phyloP scores from a whole-genome alignment of 92 coral and sea anemone species.

The Siderastrea siderea region DNA sequence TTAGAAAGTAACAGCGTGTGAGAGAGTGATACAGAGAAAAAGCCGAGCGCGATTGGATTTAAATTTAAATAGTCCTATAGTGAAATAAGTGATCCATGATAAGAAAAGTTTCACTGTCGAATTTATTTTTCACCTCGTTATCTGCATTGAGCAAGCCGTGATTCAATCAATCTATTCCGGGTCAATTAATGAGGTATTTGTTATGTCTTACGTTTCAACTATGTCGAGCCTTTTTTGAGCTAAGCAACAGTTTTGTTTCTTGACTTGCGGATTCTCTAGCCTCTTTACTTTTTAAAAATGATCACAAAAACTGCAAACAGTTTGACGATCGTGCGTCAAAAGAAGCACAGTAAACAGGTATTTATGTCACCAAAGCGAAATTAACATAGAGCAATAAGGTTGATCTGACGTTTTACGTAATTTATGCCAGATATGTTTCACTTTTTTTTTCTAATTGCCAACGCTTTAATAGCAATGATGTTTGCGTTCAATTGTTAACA shows the following conservation, averaged over 20 bases:
- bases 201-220: too few species aligned
- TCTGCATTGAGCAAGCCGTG: neutral
- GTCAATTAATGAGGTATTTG: neutral
- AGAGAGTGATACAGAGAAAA: neutral
- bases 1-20: too few species aligned
- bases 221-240: too few species aligned
- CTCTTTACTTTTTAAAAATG: neutral
- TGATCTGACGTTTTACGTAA: neutral
- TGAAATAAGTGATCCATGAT: too few species aligned
- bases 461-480: neutral
- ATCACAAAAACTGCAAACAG: neutral
- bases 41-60: neutral
- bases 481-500: slow-evolving; percentile 1
- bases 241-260: neutral
- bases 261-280: neutral
- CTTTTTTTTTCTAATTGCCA: neutral
- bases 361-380: neutral
- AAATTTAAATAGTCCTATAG: neutral
- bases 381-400: neutral
- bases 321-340: neutral
- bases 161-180: neutral
- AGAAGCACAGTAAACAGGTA: neutral
- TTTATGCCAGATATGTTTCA: slow-evolving; percentile 7
- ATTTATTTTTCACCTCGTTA: neutral
- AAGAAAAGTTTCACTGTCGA: too few species aligned